Conservation (phyloP, 1,140 invertebrate species). For the Notospermus geniculatus region DNA sequence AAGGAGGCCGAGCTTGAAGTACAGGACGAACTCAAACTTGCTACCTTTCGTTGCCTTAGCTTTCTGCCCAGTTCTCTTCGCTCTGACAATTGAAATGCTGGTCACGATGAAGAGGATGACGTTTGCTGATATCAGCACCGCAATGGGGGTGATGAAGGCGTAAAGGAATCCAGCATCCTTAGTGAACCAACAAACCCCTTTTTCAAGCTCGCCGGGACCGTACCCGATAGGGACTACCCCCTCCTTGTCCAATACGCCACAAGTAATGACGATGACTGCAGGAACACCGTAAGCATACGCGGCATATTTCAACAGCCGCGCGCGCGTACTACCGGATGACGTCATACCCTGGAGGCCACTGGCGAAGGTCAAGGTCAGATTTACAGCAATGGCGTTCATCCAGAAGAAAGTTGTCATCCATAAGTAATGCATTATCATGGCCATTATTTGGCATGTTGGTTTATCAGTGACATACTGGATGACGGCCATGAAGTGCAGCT, state of each 20-base stretch:
- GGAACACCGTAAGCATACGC: neutral
- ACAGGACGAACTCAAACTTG: slow-evolving; percentile 48
- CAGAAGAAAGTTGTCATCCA: slow-evolving; percentile 90
- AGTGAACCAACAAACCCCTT: slow-evolving; percentile 58
- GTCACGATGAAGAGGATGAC: slow-evolving; percentile 60
- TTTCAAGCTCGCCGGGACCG: slow-evolving; percentile 56
- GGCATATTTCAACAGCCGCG: neutral
- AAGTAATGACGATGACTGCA: neutral
- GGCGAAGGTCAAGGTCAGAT: slow-evolving; percentile 28
- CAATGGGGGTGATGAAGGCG: slow-evolving; percentile 61
- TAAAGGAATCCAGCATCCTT: slow-evolving; percentile 58
- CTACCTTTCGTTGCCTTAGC: slow-evolving; percentile 24
- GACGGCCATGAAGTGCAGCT: slow-evolving; percentile 52
- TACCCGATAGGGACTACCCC: neutral
- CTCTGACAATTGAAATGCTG: slow-evolving; percentile 32
- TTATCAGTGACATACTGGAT: slow-evolving; percentile 11
- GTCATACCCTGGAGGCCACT: slow-evolving; percentile 15
- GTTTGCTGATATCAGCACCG: slow-evolving; percentile 58
- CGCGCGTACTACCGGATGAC: neutral
- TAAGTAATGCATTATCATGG: slow-evolving; percentile 81
- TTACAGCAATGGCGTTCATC: slow-evolving; percentile 85
- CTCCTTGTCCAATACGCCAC: neutral
- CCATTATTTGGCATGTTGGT: slow-evolving; percentile 58
- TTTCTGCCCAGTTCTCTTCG: slow-evolving; percentile 19
- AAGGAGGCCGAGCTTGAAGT: slow-evolving; percentile 58